A percentile compares a stretch with the other conserved stretches of the same genome.
These are phyloP conservation scores for Lamprologus ornatipinnis DNA, from an alignment of 2,113 vertebrate species.

Conservation along the genomic window DNA sequence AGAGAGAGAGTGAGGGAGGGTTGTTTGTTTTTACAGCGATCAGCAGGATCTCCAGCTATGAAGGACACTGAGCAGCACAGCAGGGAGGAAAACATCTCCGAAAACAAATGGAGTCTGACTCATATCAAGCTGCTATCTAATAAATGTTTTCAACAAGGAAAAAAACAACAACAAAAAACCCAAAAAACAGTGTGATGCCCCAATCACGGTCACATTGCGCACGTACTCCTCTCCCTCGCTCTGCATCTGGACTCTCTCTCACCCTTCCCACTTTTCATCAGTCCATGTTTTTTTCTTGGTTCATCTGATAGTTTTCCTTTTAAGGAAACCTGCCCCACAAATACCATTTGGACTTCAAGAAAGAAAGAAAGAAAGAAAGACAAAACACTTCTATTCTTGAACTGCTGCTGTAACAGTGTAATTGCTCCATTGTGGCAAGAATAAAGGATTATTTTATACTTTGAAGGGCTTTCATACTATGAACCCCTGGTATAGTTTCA, in stretches of 20 bases:
- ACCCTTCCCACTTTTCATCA: not conserved
- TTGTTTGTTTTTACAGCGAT: constrained; percentile 49
- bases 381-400: not conserved
- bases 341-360: not conserved
- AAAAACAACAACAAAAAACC: not conserved
- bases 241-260: not conserved
- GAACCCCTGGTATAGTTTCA: not conserved
- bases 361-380: not conserved
- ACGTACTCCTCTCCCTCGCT: not conserved
- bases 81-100: constrained; percentile 23
- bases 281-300: not conserved
- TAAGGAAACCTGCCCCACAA: not conserved
- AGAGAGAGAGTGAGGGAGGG: not conserved
- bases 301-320: constrained; percentile 18
- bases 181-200: not conserved
- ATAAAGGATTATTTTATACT: not conserved
- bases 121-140: constrained; percentile 20
- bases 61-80: constrained; percentile 28
- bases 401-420: not conserved
- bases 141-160: constrained; percentile 33
- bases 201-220: constrained; percentile 5
- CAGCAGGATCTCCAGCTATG: constrained; percentile 42
- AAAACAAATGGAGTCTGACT: constrained; percentile 44
- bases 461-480: not conserved
- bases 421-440: not conserved